Evolutionary conservation across 2,797 vertebrate genomes (phyloP), one percentile per base, ranked within the genome.

Genomic region (Sardinella longiceps): DNA sequence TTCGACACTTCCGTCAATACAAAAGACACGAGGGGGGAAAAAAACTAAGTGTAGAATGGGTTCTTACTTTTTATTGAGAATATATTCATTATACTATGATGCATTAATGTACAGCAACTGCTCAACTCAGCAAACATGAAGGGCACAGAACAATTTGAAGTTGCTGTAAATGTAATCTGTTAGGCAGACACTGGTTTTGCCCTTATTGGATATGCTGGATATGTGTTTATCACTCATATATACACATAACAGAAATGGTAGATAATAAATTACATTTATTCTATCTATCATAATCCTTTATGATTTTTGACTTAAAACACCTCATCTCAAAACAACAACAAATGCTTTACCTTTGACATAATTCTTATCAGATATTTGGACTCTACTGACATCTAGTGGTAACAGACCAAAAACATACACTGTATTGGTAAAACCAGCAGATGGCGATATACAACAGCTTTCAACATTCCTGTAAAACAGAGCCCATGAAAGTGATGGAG

Each of bases 381-480:
- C n/a, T 84, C 25, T 84, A 63, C 3, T 60, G 37, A 80, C 82
- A 18, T 53, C 85, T 82, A 28, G 60, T 58, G 82, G 63, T 1
- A 23, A 77, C 0, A 39, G 46, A 39, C 33, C 30, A 2, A 11
- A 1, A 2, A 30, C 0, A 9, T 58, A 25, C 48, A 28, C 15
- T 4, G 45, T 11, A 0, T 12, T 33, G 10, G 14, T 5, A 23
- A 20, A 80, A 56, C 81, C 86, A 66, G 10, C 1, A 87, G 86
- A 82, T 80, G 66, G 45, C 70, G 81, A n/a, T 37, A 7, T 56
- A 80, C 14, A 39, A 45, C 66, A 28, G 9, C 33, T 20, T 77
- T 39, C 1, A 77, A 77, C 18, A 43, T 43, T 77, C 37, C 56
- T 25, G 0, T 60, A 25, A 6, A 60, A 60, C 56, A 3, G 30